phyloP scores from a whole-genome alignment of 2,113 vertebrate species.

The Tragelaphus strepsiceros region DNA sequence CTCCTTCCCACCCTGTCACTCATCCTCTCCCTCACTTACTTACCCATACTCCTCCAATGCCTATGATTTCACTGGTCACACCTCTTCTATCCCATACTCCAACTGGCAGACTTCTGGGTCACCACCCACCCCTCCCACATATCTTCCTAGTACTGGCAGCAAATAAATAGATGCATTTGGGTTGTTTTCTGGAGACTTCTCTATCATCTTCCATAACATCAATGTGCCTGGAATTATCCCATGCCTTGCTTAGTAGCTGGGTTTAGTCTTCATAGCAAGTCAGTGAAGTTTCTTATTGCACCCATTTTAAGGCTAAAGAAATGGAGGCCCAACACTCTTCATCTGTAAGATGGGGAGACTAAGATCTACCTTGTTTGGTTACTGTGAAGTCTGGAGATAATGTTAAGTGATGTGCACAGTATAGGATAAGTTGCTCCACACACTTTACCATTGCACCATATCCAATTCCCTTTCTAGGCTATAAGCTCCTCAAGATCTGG shows the following conservation, averaged over 20 bases:
- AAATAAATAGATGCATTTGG: neutral
- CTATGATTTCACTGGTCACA: neutral
- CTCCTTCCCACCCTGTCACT: neutral
- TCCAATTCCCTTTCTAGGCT: neutral
- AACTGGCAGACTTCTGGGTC: neutral
- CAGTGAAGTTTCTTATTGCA: neutral
- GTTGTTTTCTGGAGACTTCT: neutral
- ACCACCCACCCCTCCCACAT: neutral
- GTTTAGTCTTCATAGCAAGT: neutral
- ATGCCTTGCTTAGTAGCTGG: neutral
- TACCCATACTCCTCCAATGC: neutral
- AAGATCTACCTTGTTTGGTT: neutral
- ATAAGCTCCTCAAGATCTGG: neutral
- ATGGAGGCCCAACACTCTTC: neutral
- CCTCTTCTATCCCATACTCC: neutral
- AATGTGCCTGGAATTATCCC: neutral
- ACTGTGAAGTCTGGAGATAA: neutral
- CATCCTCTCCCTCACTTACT: neutral
- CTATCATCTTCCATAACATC: neutral
- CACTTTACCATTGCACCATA: neutral
- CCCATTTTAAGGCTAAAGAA: neutral
- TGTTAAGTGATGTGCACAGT: neutral
- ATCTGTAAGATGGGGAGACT: neutral
- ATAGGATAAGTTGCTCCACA: neutral
- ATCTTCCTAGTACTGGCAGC: neutral